phyloP scores from a whole-genome alignment of 1,140 invertebrate species.

The Pseudachorutes palmiensis region DNA sequence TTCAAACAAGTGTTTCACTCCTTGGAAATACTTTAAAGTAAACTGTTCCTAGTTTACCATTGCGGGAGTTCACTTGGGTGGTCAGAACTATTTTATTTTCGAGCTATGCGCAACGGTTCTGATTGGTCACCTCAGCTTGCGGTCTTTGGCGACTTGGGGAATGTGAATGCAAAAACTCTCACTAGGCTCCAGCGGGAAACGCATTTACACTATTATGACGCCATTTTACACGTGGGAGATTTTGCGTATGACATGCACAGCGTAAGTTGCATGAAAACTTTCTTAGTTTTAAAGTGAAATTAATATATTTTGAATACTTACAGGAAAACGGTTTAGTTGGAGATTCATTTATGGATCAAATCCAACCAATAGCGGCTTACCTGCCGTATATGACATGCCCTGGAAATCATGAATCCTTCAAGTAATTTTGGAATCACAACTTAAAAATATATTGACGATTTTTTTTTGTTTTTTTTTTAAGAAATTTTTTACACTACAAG shows the following conservation, averaged over 20 bases:
- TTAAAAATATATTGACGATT: neutral
- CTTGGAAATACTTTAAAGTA: neutral
- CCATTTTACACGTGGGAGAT: conserved; percentile 51
- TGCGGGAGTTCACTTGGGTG: conserved; percentile 69
- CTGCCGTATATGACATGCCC: conserved; percentile 85
- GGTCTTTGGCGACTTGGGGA: conserved; percentile 51
- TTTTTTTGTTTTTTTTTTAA: neutral
- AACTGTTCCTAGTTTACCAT: conserved; percentile 58
- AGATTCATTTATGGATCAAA: conserved; percentile 83
- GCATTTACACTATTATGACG: conserved; percentile 45
- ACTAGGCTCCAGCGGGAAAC: conserved; percentile 45
- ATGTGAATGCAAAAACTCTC: conserved; percentile 41
- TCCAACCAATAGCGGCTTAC: conserved; percentile 74
- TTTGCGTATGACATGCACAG: conserved; percentile 51
- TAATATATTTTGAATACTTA: too few relatives aligned
- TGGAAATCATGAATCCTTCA: conserved; percentile 45
- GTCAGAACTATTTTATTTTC: conserved; percentile 68
- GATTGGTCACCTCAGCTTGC: conserved; percentile 47
- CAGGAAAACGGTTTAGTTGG: conserved; percentile 66
- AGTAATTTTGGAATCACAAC: neutral
- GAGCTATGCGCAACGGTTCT: conserved; percentile 51
- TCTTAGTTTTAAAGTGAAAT: conserved; percentile 53
- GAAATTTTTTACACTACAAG: conserved; percentile 1
- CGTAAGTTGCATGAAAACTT: conserved; percentile 23
- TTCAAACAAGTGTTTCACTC: conserved; percentile 7